Evolutionary conservation across 2,888 invertebrate species (phyloP), one percentile per base, ranked within the genome.

Genomic region (Idaea biselata): DNA sequence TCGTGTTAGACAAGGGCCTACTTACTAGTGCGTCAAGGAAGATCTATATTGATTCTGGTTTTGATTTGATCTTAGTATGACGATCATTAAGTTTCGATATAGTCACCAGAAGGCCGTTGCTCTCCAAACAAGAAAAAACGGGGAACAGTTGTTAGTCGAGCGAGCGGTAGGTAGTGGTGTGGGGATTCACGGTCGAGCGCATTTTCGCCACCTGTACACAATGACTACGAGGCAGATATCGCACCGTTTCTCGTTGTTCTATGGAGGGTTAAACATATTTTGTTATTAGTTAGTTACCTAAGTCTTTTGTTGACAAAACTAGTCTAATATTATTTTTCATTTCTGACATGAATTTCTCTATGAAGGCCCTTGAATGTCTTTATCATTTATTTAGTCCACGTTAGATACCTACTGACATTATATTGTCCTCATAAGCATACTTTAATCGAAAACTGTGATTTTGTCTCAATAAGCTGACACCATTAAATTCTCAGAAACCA

Each of bases 101-200:
- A 44, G 14, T 14, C 44, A 44, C 7, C 44, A 44, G 44, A 44
- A 79, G 89, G 89, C 80, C 88, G 76, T 83, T 90, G 89, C 83
- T 88, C 91, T 89, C 73, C 76, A 81, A 77, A 72, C 78, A 73
- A 81, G 76, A 79, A 86, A 89, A 89, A 88, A 84, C 81, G 79
- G 77, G 85, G 82, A 89, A 87, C 90, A 89, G 88, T 89, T 89
- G 89, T 81, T 58, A 62, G 55, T 60, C 62, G 62, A 54, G 55
- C 25, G 18, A 25, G 55, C 55, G 60, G 80, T 78, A 73, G 78
- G 84, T 75, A 77, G 75, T 73, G 76, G 78, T 73, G 88, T 76
- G 86, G 86, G 88, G 88, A 82, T 88, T 89, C 87, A 91, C 84
- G 91, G 89, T 89, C 81, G 91, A 90, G 88, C 84, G 87, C 78